These are phyloP conservation scores for Cheilosia urbana DNA, from an alignment of 2,888 invertebrate genomes.

Conservation along the genomic window DNA sequence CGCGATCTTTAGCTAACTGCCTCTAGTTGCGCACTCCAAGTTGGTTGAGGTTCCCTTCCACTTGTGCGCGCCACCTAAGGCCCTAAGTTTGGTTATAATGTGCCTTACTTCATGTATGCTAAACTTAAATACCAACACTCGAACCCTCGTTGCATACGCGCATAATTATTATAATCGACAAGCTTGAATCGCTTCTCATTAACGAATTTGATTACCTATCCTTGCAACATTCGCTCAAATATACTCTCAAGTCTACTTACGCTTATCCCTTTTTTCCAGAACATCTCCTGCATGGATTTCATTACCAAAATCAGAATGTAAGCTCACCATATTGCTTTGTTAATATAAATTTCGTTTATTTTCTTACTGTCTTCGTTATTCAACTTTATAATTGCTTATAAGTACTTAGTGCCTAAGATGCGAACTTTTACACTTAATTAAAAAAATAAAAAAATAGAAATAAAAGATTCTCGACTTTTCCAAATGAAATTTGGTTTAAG, in stretches of 20 bases:
- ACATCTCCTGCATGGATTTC: slow-evolving; percentile 48
- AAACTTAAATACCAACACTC: too few relatives aligned
- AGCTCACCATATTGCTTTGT: slow-evolving; percentile 27
- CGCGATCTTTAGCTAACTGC: too few relatives aligned
- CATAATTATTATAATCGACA: too few relatives aligned
- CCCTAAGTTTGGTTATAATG: too few relatives aligned
- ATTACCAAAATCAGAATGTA: slow-evolving; percentile 65
- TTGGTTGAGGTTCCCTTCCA: too few relatives aligned
- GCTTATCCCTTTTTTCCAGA: slow-evolving; percentile 40
- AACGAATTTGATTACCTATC: background rate
- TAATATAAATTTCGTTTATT: slow-evolving; percentile 19
- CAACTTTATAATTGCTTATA: slow-evolving; percentile 43
- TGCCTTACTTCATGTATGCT: too few relatives aligned
- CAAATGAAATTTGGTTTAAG: slow-evolving; percentile 9
- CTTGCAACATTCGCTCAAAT: background rate
- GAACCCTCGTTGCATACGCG: too few relatives aligned
- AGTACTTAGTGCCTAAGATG: slow-evolving; percentile 56
- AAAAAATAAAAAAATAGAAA: slow-evolving; percentile 23
- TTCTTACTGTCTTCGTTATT: slow-evolving; percentile 26
- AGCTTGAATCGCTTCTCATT: too few relatives aligned
- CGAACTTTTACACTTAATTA: background rate
- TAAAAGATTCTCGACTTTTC: background rate
- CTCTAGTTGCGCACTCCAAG: too few relatives aligned
- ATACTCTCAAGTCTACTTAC: background rate
- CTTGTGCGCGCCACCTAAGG: too few relatives aligned